phyloP scores from a whole-genome alignment of 2,797 vertebrate genomes.

The Cygnus olor region DNA sequence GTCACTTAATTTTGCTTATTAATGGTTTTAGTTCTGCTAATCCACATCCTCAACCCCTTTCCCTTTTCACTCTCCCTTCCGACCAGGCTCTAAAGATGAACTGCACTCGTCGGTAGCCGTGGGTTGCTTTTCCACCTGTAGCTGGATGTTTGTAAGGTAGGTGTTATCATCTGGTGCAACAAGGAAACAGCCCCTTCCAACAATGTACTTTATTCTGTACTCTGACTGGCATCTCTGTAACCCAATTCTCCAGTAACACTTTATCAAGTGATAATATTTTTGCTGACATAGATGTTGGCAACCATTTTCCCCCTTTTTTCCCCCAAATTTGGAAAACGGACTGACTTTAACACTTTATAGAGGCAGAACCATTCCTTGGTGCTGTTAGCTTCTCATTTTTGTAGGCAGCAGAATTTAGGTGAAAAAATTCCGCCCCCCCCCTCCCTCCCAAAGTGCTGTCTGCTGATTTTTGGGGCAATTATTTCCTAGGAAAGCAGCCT shows the following conservation, averaged over 20 bases:
- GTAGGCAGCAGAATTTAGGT: background rate
- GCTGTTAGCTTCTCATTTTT: background rate
- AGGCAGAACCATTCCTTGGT: background rate
- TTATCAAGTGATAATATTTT: background rate
- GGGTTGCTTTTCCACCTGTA: background rate
- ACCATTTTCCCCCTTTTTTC: background rate
- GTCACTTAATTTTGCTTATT: background rate
- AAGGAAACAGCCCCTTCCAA: background rate
- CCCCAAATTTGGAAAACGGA: fast-evolving
- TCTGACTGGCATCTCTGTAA: background rate
- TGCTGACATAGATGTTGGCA: background rate
- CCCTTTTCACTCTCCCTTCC: fast-evolving
- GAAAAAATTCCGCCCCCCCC: too few species aligned
- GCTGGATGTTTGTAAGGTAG: background rate
- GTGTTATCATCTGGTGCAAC: background rate
- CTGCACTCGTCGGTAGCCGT: fast-evolving
- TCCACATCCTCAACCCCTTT: fast-evolving
- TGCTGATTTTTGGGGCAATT: fast-evolving
- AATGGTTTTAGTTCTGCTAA: background rate
- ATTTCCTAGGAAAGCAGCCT: background rate
- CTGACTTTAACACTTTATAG: background rate
- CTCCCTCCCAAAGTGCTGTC: background rate
- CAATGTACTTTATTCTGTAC: background rate
- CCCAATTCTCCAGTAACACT: fast-evolving
- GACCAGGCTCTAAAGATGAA: background rate